Conservation (phyloP, 92 coral and sea anemone species). For the Paramuricea clavata region DNA sequence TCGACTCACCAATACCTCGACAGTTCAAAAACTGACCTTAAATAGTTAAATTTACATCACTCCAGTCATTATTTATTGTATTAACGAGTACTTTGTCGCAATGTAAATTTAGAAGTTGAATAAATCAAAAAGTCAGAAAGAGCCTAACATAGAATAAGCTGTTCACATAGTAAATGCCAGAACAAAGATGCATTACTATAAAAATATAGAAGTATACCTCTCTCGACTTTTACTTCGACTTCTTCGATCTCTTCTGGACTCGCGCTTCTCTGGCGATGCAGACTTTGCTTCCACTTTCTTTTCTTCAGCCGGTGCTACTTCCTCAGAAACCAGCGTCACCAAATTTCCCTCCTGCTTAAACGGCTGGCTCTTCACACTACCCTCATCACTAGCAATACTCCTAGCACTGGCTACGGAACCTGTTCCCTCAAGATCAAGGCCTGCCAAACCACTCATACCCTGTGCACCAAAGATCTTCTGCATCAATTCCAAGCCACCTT, state of each 20-base stretch:
- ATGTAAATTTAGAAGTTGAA: too few relatives aligned
- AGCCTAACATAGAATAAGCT: too few relatives aligned
- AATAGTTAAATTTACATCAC: too few relatives aligned
- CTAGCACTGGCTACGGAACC: not conserved
- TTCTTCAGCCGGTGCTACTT: not conserved
- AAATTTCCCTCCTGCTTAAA: not conserved
- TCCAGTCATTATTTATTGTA: too few relatives aligned
- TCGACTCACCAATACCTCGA: too few relatives aligned
- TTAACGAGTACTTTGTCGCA: too few relatives aligned
- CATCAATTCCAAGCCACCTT: constrained; percentile 45
- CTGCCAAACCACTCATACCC: not conserved
- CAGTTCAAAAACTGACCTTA: too few relatives aligned
- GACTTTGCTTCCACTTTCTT: not conserved
- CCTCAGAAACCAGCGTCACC: not conserved
- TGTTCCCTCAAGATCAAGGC: constrained; percentile 6
- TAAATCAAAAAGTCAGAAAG: too few relatives aligned
- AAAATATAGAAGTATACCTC: not conserved
- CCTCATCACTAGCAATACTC: constrained; percentile 15
- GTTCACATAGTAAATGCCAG: not conserved
- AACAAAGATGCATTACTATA: not conserved
- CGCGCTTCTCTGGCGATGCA: not conserved
- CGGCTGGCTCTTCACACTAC: not conserved
- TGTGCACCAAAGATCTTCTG: constrained; percentile 44
- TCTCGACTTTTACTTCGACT: constrained; percentile 40
- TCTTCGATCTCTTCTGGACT: constrained; percentile 29